phyloP scores from a whole-genome alignment of 2,888 invertebrate species.

The Dyspetes luteomarginatus region DNA sequence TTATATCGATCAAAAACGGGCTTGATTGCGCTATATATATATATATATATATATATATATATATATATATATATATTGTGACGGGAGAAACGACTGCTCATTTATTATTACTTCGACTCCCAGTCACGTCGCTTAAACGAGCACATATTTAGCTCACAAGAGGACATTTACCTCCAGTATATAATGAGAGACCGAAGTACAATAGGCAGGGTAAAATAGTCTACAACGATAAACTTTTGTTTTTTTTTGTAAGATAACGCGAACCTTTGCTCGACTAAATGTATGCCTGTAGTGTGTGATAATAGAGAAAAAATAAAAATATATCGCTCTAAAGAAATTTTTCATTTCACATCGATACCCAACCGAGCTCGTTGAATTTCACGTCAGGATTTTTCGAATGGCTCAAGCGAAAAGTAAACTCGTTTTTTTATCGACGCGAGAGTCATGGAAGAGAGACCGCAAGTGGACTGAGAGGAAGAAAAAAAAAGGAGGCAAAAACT shows the following conservation, averaged over 20 bases:
- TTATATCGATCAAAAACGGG: too few relatives aligned
- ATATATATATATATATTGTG: too few relatives aligned
- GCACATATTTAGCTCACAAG: neutral
- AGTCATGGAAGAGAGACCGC: constrained; percentile 31
- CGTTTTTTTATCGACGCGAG: constrained; percentile 10
- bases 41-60: too few relatives aligned
- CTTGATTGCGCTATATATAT: too few relatives aligned
- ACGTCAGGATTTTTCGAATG: neutral
- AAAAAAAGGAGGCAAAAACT: constrained; percentile 56
- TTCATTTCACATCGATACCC: neutral
- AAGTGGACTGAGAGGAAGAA: constrained; percentile 19
- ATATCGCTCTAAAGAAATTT: neutral
- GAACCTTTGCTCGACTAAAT: neutral
- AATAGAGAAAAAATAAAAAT: neutral
- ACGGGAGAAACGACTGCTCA: constrained; percentile 54
- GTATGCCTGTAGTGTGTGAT: neutral
- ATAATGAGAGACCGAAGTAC: constrained; percentile 20
- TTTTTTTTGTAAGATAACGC: constrained; percentile 24
- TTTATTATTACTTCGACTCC: constrained; percentile 43
- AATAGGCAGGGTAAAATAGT: constrained; percentile 22
- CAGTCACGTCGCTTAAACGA: neutral
- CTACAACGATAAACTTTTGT: constrained; percentile 18
- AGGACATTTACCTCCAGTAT: constrained; percentile 2
- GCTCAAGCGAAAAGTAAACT: neutral
- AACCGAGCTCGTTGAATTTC: too few relatives aligned